A percentile compares a stretch with the other conserved stretches of the same genome.
Conservation (phyloP, 1,140 invertebrate species). For the Yoshiicerus persimilis region DNA sequence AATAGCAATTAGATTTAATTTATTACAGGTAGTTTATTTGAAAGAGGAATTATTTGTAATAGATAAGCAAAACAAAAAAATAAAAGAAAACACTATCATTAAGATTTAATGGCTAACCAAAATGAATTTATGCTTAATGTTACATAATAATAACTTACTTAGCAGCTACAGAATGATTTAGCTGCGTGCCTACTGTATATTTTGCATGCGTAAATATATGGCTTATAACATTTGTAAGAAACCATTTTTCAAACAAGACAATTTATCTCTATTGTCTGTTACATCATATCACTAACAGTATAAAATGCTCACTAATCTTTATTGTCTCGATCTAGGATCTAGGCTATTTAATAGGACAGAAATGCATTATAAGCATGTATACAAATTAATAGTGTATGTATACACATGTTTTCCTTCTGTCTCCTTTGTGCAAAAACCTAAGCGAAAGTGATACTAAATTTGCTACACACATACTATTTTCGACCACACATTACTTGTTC, state of each 20-base stretch:
- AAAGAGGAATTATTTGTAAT: neutral
- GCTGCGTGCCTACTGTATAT: neutral
- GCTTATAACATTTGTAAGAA: neutral
- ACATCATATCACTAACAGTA: neutral
- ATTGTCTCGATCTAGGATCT: neutral
- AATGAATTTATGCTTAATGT: too few species aligned
- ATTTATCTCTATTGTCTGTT: neutral
- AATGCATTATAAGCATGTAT: neutral
- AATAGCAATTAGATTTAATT: too few species aligned
- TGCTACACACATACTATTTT: neutral
- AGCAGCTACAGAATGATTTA: too few species aligned
- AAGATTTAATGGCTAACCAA: neutral
- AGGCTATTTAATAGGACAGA: neutral
- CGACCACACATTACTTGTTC: too few species aligned
- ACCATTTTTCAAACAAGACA: neutral
- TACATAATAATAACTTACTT: too few species aligned
- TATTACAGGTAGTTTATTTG: neutral
- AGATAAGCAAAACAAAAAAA: neutral
- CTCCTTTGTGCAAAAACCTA: neutral
- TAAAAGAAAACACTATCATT: neutral
- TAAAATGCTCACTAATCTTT: neutral
- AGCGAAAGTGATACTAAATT: neutral
- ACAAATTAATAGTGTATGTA: too few species aligned
- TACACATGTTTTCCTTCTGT: too few species aligned
- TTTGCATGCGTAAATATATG: neutral